Conservation (phyloP, 2,888 invertebrate species). For the Drosophila gaucha region DNA sequence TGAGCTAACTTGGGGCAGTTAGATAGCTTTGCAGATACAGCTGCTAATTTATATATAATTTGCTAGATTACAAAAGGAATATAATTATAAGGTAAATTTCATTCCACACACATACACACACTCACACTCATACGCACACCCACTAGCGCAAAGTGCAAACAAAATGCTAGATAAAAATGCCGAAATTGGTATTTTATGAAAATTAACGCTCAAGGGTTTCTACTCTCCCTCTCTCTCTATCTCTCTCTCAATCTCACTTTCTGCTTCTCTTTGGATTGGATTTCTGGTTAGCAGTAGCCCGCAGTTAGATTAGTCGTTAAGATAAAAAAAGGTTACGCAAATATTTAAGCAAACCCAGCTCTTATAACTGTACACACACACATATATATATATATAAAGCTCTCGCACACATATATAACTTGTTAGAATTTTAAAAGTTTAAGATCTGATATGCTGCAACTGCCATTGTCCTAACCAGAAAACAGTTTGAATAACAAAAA, state of each 20-base stretch:
- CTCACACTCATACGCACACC: conserved; percentile 4
- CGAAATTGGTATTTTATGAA: conserved; percentile 78
- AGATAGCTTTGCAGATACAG: conserved; percentile 24
- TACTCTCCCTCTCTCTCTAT: conserved; percentile 1
- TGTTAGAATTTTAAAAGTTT: conserved; percentile 62
- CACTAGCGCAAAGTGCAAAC: conserved; percentile 29
- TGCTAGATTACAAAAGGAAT: conserved; percentile 30
- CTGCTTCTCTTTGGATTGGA: background rate
- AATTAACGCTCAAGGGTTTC: conserved; percentile 73
- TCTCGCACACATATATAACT: conserved; percentile 24
- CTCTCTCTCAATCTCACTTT: too few relatives aligned
- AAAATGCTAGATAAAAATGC: conserved; percentile 52
- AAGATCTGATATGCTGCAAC: conserved; percentile 66
- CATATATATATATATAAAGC: background rate
- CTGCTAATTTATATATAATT: conserved; percentile 68
- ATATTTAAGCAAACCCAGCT: conserved; percentile 53
- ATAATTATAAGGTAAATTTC: conserved; percentile 43
- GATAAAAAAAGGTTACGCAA: conserved; percentile 76
- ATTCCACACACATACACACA: conserved; percentile 12
- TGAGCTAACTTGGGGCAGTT: background rate
- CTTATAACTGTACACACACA: background rate
- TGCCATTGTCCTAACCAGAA: conserved; percentile 59
- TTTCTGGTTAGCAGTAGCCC: conserved; percentile 30
- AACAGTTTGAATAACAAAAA: conserved; percentile 11
- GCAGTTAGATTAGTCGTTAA: conserved; percentile 69